phyloP scores from a whole-genome alignment of 2,113 vertebrate genomes.

The Mola mola region DNA sequence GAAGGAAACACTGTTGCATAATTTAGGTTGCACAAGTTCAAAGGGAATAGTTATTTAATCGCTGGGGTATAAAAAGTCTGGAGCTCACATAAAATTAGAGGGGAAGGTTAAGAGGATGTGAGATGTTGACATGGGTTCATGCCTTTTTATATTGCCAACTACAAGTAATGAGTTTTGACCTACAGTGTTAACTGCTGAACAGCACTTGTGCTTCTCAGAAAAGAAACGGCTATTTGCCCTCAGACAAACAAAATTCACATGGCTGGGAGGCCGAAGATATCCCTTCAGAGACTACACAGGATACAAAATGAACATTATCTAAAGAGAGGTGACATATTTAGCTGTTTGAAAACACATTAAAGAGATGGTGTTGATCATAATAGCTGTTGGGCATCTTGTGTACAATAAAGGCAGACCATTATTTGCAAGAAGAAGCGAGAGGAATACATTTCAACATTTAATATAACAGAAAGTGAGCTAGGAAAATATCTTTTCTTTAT shows the following conservation, averaged over 20 bases:
- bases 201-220: constrained; percentile 41
- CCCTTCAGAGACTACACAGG: constrained; percentile 18
- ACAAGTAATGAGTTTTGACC: constrained; percentile 62
- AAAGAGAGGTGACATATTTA: constrained; percentile 3
- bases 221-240: constrained; percentile 17
- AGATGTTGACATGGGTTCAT: constrained; percentile 35
- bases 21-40: constrained; percentile 35
- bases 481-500: no score
- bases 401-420: constrained; percentile 3
- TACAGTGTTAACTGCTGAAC: constrained; percentile 44
- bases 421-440: constrained; percentile 8
- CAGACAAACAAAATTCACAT: constrained; percentile 36
- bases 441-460: no score
- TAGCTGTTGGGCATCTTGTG: constrained; percentile 4
- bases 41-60: constrained; percentile 42
- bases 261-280: constrained; percentile 22
- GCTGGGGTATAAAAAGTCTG: constrained; percentile 27
- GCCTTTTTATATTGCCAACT: constrained; percentile 39
- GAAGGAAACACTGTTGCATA: constrained; percentile 30
- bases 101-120: constrained; percentile 55
- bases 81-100: constrained; percentile 40
- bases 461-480: no score
- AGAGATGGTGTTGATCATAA: background rate
- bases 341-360: background rate
- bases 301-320: constrained; percentile 22